Evolutionary conservation across 2,888 invertebrate genomes (phyloP).

Genomic region (Ormyrus rosae): DNA sequence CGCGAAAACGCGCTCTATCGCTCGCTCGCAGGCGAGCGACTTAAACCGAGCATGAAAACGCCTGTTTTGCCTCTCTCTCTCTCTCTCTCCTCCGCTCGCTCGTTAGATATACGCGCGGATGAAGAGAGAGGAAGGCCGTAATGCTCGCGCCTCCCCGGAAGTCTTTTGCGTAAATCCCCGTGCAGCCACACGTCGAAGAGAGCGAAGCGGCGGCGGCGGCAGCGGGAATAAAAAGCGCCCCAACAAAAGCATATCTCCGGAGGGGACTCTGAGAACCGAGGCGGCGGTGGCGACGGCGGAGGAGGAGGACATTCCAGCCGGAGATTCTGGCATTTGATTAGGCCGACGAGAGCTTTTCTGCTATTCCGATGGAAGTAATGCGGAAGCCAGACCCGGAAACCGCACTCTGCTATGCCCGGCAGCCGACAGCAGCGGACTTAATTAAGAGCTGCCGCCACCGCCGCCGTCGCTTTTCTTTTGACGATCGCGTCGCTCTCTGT

Average conservation of each 20-base stretch:
- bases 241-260: conserved; percentile 40
- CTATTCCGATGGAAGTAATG: conserved; percentile 27
- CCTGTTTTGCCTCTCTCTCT: conserved; percentile 15
- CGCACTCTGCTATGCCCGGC: neutral
- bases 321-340: conserved; percentile 48
- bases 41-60: conserved; percentile 55
- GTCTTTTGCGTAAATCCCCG: conserved; percentile 51
- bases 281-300: neutral
- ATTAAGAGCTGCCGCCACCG: conserved; percentile 33
- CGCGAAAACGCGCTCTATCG: conserved; percentile 51
- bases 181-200: conserved; percentile 6
- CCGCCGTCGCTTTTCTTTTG: neutral
- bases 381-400: conserved; percentile 41
- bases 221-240: conserved; percentile 1
- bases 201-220: neutral
- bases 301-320: conserved; percentile 23
- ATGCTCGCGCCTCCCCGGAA: conserved; percentile 50
- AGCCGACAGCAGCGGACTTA: conserved; percentile 17
- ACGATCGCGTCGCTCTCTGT: neutral
- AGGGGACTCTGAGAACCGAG: neutral
- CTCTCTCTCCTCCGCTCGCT: neutral
- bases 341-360: conserved; percentile 8
- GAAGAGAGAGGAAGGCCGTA: conserved; percentile 13
- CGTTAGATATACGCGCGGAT: conserved; percentile 18
- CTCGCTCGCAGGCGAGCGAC: conserved; percentile 18